Percentiles rank a stretch among this genome's conserved stretches.
phyloP scores from a whole-genome alignment of 2,797 vertebrate genomes.

The Anabacerthia variegaticeps region DNA sequence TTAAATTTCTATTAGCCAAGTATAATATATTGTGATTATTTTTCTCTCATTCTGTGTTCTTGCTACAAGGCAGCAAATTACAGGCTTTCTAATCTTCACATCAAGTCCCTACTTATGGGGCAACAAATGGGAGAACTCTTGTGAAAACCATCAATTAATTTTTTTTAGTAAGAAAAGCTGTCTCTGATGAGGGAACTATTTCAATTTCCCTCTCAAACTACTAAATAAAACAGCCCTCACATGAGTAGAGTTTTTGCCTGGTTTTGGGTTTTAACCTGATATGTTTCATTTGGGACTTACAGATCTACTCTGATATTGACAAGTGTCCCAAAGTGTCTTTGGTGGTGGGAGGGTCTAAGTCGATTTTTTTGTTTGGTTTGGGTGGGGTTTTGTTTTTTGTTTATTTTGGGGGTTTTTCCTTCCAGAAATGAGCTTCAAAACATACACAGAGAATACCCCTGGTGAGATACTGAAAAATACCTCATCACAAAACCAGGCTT shows the following conservation, averaged over 20 bases:
- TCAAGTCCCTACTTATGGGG: neutral
- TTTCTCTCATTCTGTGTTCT: neutral
- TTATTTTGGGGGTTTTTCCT: neutral
- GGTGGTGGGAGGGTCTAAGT: neutral
- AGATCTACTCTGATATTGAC: neutral
- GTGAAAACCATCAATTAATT: neutral
- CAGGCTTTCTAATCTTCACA: neutral
- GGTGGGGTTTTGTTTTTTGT: neutral
- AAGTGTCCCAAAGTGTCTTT: neutral
- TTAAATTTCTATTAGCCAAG: neutral
- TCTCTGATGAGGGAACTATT: neutral
- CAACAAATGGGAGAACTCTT: neutral
- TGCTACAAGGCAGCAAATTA: neutral
- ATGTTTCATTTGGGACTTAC: neutral
- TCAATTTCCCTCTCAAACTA: neutral
- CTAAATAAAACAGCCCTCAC: neutral
- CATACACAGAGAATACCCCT: fast-evolving
- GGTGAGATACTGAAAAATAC: neutral
- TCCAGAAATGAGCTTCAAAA: neutral
- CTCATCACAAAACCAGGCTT: neutral
- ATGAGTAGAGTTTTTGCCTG: neutral
- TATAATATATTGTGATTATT: neutral
- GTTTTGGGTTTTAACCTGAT: neutral
- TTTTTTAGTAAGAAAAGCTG: neutral
- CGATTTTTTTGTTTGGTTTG: neutral